Evolutionary conservation across 2,797 vertebrate species (phyloP), one percentile per base, ranked within the genome.

Genomic region (Garrulus glandarius): DNA sequence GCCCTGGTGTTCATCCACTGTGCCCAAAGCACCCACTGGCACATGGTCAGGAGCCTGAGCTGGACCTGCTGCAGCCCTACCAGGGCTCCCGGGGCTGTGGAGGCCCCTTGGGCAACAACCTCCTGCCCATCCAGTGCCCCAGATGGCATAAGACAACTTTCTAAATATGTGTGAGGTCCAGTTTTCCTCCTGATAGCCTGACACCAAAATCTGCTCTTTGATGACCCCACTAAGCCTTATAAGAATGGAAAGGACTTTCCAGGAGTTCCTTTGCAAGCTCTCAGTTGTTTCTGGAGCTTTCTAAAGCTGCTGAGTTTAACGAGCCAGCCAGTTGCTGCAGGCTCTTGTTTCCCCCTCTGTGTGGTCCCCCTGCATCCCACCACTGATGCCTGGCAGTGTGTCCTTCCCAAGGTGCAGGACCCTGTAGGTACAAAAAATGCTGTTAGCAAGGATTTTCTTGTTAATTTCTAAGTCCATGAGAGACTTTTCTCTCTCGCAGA

Each of bases 41-140:
- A 27, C 3, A 1, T 7, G 55, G 59, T 10, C 2, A 2, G 87
- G 34, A 60, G 18, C 27, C 46, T 2, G 0, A 41, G 36, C 53
- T 77, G 72, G 78, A 32, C 11, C 46, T 21, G 29, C 43, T 9
- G 36, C n/a, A 64, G 63, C 11, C 5, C 47, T 70, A 37, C 0
- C 1, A 77, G 50, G 29, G 19, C 15, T 89, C 43, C 39, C 0
- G 0, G 41, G 50, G 32, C 26, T 46, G 20, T 19, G 5, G 55
- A 77, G 29, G 15, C 9, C 41, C 27, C 34, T 29, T 55, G 75
- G 32, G 57, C 4, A 2, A 68, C 4, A 2, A 68, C n/a, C 46
- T 47, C 12, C 63, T 67, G 52, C 60, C 44, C 17, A 24, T 10
- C 36, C 75, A 52, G 65, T 46, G 50, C 43, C 24, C 20, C 74